phyloP scores from a whole-genome alignment of 2,888 invertebrate genomes.

The Nephrotoma guestfalica region DNA sequence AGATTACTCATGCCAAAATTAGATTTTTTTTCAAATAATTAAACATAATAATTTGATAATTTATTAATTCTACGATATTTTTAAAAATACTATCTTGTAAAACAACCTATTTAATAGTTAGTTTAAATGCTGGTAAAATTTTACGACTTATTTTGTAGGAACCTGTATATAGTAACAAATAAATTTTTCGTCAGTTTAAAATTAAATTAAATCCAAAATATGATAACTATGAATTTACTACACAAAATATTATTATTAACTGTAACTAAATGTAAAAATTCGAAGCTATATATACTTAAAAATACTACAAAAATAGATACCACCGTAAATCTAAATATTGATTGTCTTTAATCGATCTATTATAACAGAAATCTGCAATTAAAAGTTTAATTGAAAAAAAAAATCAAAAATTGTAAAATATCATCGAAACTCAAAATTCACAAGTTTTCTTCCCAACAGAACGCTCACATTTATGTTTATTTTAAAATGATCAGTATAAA shows the following conservation, averaged over 20 bases:
- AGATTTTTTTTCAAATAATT: too few species aligned
- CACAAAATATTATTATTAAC: neutral
- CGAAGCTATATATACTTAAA: neutral
- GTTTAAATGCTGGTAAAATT: too few species aligned
- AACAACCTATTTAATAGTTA: too few species aligned
- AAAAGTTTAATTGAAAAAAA: neutral
- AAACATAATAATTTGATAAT: too few species aligned
- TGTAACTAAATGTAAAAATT: neutral
- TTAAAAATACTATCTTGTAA: too few species aligned
- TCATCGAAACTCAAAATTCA: neutral
- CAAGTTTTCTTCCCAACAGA: too few species aligned
- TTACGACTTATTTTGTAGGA: neutral
- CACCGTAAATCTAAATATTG: neutral
- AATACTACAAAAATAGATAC: neutral
- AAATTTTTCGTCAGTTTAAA: neutral
- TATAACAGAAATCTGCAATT: neutral
- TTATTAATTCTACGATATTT: too few species aligned
- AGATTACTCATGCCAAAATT: too few species aligned
- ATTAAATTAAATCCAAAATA: neutral
- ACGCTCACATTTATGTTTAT: too few species aligned
- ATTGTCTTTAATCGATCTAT: neutral
- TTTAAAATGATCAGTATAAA: too few species aligned
- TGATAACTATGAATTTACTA: neutral
- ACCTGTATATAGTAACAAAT: neutral
- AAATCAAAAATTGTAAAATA: neutral